Conservation (phyloP, 2,888 invertebrate species). For the Laothoe populi region DNA sequence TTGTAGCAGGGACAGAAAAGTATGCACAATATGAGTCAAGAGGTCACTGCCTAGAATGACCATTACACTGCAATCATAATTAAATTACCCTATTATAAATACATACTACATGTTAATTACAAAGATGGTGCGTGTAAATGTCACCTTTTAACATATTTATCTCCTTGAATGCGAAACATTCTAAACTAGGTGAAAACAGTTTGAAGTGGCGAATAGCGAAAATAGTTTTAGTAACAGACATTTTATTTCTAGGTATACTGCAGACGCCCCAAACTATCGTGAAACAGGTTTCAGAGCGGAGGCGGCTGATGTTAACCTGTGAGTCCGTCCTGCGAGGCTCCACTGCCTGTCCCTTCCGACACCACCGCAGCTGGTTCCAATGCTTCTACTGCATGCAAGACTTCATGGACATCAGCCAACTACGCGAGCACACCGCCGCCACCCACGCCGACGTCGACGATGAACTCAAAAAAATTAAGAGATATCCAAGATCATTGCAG, state of each 20-base stretch:
- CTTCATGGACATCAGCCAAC: slow-evolving; percentile 65
- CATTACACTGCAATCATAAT: too few relatives aligned
- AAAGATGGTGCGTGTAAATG: too few relatives aligned
- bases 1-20: too few relatives aligned
- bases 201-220: too few relatives aligned
- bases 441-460: slow-evolving; percentile 55
- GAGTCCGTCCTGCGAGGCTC: slow-evolving; percentile 61
- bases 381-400: slow-evolving; percentile 72
- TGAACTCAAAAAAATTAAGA: slow-evolving; percentile 67
- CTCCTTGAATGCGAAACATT: too few relatives aligned
- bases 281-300: slow-evolving; percentile 67
- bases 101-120: too few relatives aligned
- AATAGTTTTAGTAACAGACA: slow-evolving; percentile 13
- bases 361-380: slow-evolving; percentile 76
- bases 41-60: too few relatives aligned
- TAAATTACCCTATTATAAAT: too few relatives aligned
- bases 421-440: slow-evolving; percentile 56
- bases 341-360: slow-evolving; percentile 74
- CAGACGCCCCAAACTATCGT: slow-evolving; percentile 33
- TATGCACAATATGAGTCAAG: too few relatives aligned
- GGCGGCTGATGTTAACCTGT: slow-evolving; percentile 64
- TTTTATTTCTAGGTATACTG: slow-evolving; percentile 46
- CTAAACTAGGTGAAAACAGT: too few relatives aligned
- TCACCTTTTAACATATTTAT: too few relatives aligned
- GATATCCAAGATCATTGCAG: slow-evolving; percentile 71